Percentiles rank a stretch among this genome's conserved stretches.
Evolutionary conservation across 2,888 invertebrate genomes (phyloP).

Genomic region (Elmis aenea): DNA sequence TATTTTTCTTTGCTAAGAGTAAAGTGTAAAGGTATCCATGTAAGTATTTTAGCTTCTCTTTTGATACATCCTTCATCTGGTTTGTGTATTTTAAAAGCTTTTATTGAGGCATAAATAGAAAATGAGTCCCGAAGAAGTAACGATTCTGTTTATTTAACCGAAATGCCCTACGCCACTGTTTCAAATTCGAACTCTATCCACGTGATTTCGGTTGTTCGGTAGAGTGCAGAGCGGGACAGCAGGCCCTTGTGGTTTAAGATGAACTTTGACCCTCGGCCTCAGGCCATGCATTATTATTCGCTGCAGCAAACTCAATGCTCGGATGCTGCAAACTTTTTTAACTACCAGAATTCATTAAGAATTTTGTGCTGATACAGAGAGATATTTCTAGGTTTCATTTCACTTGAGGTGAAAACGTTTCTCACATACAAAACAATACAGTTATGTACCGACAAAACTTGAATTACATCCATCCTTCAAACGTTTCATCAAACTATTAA

Average conservation of each 20-base stretch:
- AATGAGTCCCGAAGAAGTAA: constrained; percentile 19
- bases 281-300: constrained; percentile 45
- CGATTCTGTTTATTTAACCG: constrained; percentile 25
- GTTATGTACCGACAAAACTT: constrained; percentile 21
- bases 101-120: constrained; percentile 23
- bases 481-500: too few relatives aligned
- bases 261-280: constrained; percentile 40
- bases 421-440: constrained; percentile 41
- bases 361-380: constrained; percentile 47
- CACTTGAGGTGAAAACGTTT: constrained; percentile 42
- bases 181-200: constrained; percentile 29
- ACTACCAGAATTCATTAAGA: constrained; percentile 48
- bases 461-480: too few relatives aligned
- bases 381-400: constrained; percentile 47
- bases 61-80: too few relatives aligned
- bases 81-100: constrained; percentile 15
- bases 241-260: constrained; percentile 34
- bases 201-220: constrained; percentile 27
- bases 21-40: too few relatives aligned
- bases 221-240: constrained; percentile 26
- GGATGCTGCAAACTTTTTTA: constrained; percentile 48
- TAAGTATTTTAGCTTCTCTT: too few relatives aligned
- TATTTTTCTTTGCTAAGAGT: too few relatives aligned
- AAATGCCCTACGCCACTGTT: constrained; percentile 21
- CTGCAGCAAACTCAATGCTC: constrained; percentile 43